Evolutionary conservation across 2,888 invertebrate species (phyloP).

Genomic region (Elegia similella): DNA sequence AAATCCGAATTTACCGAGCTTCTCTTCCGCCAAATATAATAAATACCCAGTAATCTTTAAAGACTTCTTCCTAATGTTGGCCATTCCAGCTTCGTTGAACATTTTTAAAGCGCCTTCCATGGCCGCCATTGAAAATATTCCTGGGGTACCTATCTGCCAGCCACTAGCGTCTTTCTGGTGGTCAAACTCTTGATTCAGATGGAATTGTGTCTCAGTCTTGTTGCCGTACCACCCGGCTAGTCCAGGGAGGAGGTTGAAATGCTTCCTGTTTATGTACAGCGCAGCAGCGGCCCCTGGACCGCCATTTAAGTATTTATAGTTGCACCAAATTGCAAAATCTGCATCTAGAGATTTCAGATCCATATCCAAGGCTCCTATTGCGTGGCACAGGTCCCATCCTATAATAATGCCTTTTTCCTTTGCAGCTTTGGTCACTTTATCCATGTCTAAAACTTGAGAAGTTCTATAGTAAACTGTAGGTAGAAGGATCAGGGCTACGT

Average conservation of each 20-base stretch:
- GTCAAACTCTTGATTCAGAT: constrained; percentile 58
- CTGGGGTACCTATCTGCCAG: constrained; percentile 63
- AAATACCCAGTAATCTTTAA: constrained; percentile 63
- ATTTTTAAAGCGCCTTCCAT: constrained; percentile 61
- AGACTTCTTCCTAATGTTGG: constrained; percentile 60
- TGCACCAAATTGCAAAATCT: constrained; percentile 72
- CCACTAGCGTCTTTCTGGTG: constrained; percentile 60
- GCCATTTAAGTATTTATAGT: constrained; percentile 68
- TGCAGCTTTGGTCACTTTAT: constrained; percentile 53
- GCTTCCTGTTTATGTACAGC: constrained; percentile 60
- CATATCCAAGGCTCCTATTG: constrained; percentile 56
- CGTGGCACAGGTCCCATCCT: constrained; percentile 69
- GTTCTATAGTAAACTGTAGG: constrained; percentile 61
- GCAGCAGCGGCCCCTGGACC: constrained; percentile 61
- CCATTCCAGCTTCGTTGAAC: constrained; percentile 54
- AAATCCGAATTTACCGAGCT: constrained; percentile 50
- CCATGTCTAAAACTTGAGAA: constrained; percentile 64
- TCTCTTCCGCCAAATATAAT: constrained; percentile 59
- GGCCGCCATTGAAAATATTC: constrained; percentile 57
- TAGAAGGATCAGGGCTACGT: constrained; percentile 54
- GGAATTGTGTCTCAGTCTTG: constrained; percentile 55
- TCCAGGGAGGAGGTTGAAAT: constrained; percentile 56
- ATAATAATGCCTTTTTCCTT: constrained; percentile 52
- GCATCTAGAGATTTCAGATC: constrained; percentile 56
- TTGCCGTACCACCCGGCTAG: constrained; percentile 66